Base-by-base conservation (phyloP, 2,888 invertebrate species). In the Taphrorychus bicolor region DNA sequence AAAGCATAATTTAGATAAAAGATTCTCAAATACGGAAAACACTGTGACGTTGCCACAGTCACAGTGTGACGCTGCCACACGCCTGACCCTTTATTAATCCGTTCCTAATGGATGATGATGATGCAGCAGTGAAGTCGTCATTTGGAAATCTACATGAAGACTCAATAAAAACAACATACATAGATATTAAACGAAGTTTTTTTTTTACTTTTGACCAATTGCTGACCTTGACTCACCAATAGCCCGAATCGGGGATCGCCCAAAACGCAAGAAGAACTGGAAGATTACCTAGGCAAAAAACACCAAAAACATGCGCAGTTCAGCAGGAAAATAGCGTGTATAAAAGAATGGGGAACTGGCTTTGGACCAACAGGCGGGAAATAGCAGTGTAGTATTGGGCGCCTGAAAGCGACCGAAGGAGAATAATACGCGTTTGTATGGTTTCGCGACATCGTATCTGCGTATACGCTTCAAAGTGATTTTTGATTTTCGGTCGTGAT, bases 261-360 rank as follows among this genome's bases (percentile, higher is more conserved):
- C 32, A 11, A n/a, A n/a, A n/a, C n/a, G n/a, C n/a, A n/a, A n/a
- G n/a, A n/a, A n/a, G n/a, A n/a, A n/a, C 40, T 40, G 21, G 17
- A 40, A 22, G 41, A 18, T 16, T 19, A 18, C 57, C 18, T 17
- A 40, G 42, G 41, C 14, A 24, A 42, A 40, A 18, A 42, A 40
- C 16, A 14, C 11, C 57, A 40, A 56, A 40, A 40, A 24, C 22
- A 18, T 23, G 52, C 52, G 22, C 22, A 52, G 24, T 17, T 11
- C 17, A 22, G 16, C 54, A n/a, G 24, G 16, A 14, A n/a, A 23
- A 17, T 24, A 14, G 24, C 24, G 24, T 24, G 24, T 54, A 54
- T 54, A 54, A 24, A 54, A 54, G 54, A 22, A 23, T 54, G 54
- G 32, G 54, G 54, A 54, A 54, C 32, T 32, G 32, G 32, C 32